phyloP scores from a whole-genome alignment of 2,888 invertebrate genomes.

The Muschampia plurimacula region DNA sequence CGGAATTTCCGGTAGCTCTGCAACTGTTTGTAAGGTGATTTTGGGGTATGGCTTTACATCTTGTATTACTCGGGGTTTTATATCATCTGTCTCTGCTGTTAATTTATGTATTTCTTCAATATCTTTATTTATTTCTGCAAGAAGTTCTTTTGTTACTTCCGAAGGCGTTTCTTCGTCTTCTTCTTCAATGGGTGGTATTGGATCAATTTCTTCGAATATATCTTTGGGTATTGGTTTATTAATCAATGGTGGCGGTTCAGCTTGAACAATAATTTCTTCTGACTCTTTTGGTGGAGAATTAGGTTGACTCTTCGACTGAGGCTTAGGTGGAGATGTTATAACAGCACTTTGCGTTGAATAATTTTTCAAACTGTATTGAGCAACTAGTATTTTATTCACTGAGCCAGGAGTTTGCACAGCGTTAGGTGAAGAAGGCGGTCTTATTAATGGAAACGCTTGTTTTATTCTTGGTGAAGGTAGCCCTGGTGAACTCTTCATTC shows the following conservation, averaged over 20 bases:
- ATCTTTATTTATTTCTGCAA: conserved; percentile 79
- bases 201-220: conserved; percentile 71
- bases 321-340: conserved; percentile 62
- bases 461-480: conserved; percentile 88
- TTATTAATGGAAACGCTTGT: conserved; percentile 87
- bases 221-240: conserved; percentile 63
- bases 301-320: conserved; percentile 79
- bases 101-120: conserved; percentile 82
- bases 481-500: conserved; percentile 89
- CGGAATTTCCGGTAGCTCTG: conserved; percentile 87
- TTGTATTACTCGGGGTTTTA: conserved; percentile 75
- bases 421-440: conserved; percentile 86
- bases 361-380: conserved; percentile 85
- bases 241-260: conserved; percentile 62
- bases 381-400: conserved; percentile 84
- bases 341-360: conserved; percentile 70
- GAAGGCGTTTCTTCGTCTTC: conserved; percentile 75
- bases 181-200: conserved; percentile 77
- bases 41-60: conserved; percentile 83
- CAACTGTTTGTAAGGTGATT: conserved; percentile 87
- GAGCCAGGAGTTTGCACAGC: conserved; percentile 80
- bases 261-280: conserved; percentile 67
- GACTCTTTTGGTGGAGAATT: conserved; percentile 81
- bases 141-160: conserved; percentile 70
- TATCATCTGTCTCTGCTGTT: conserved; percentile 75